Evolutionary conservation across 2,113 vertebrate genomes (phyloP).

Genomic region (Sminthopsis crassicaudata): DNA sequence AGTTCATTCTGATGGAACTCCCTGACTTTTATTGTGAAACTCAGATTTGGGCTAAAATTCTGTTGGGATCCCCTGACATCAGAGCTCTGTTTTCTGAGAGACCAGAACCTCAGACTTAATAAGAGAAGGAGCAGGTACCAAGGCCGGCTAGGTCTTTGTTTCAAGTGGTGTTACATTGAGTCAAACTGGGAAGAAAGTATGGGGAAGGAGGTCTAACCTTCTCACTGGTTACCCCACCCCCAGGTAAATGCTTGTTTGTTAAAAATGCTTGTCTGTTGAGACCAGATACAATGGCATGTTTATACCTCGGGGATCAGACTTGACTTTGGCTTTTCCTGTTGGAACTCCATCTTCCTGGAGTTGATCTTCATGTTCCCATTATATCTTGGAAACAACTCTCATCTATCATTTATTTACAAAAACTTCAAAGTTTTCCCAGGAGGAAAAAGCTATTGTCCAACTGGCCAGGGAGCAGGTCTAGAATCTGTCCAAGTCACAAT

Average conservation of each 20-base stretch:
- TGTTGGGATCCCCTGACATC: not conserved
- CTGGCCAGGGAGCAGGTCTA: not conserved
- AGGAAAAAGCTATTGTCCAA: not conserved
- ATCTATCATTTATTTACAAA: not conserved
- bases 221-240: not conserved
- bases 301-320: not conserved
- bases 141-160: not conserved
- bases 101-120: not conserved
- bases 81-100: not conserved
- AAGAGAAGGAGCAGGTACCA: not conserved
- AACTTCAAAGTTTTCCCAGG: not conserved
- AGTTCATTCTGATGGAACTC: too few species aligned
- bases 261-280: not conserved
- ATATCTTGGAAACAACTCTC: not conserved
- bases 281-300: not conserved
- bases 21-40: too few species aligned
- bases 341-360: not conserved
- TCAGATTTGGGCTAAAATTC: not conserved
- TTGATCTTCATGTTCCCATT: not conserved
- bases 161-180: not conserved
- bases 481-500: not conserved
- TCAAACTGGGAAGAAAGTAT: not conserved
- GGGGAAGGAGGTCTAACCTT: not conserved
- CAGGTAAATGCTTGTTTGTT: not conserved
- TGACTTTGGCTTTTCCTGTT: not conserved